Evolutionary conservation across 2,797 vertebrate genomes (phyloP), one percentile per base, ranked within the genome.

Genomic region (Forpus xanthops): DNA sequence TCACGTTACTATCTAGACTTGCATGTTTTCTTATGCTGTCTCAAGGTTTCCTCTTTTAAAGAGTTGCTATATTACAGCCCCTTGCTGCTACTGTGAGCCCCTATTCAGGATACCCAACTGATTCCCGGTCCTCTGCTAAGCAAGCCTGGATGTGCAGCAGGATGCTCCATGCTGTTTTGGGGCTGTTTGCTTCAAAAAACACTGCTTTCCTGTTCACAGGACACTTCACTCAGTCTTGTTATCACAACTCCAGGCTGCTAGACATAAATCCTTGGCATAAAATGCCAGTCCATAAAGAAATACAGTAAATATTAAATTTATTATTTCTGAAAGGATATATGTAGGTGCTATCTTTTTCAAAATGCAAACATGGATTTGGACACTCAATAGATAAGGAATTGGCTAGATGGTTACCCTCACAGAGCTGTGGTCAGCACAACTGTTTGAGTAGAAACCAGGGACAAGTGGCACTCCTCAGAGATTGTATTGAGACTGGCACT

Each of bases 61-160:
- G 45, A 53, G 4, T 16, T 39, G 23, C 19, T n/a, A 11, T 62
- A 14, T 24, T 39, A 17, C 28, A 55, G 53, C 31, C 41, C 6
- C n/a, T 35, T 77, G 39, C 13, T 61, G 15, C 61, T 58, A 27
- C 25, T 35, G 14, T 41, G 9, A 61, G 11, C 42, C 30, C 9
- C 0, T 0, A 1, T n/a, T 35, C 35, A 44, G 20, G 49, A n/a
- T 4, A 45, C 4, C 13, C 41, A 25, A 12, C 15, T 65, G 44
- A 61, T 44, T 61, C 30, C 39, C 25, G 25, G 64, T 19, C 39
- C 27, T 73, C 20, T 11, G 6, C 35, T 18, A 11, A 61, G 13
- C 33, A 41, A 39, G 8, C 37, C 44, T 27, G 12, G n/a, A 21
- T 25, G n/a, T 19, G 17, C 87, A 37, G 50, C n/a, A 45, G 37